Base-by-base conservation (phyloP, 2,113 vertebrate species). In the Chloropsis cyanopogon region DNA sequence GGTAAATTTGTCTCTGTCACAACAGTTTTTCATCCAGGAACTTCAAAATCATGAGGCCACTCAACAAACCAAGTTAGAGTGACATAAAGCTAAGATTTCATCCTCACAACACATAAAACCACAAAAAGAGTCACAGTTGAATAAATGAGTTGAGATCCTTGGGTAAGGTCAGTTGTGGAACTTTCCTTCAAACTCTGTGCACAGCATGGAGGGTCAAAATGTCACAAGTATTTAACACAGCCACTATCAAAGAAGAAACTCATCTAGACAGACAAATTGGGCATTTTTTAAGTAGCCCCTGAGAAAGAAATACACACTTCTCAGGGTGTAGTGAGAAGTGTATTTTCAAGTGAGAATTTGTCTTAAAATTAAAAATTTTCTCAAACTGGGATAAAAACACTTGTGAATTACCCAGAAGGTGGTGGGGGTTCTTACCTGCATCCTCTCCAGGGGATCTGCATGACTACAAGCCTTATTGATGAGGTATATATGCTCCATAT, bases 401-500 rank as follows among this genome's bases (percentile, higher is more conserved):
- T 63, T 63, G 44, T 50, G 25, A 59, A 28, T 13, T 12, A 54
- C 65, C 7, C 37, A 87, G 60, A 80, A 65, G n/a, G 37, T 47
- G 70, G 39, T 12, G 71, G 47, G 4, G 23, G 41, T 31, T 47
- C 94, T 77, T 94, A 99, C 99, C 98, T 99, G 98, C 99, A 99
- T 99, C 94, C 99, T 98, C 39, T 99, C 98, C 92, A 99, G 89
- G n/a, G 99, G 98, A 96, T 99, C 97, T 11, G 98, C 60, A 95
- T 98, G 98, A 39, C 95, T 89, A 79, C 98, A 98, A 95, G 99
- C 99, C 96, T 96, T 98, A 96, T 98, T 98, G 89, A 99, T 98
- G 97, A 99, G 99, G 98, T 99, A 98, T 88, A 98, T 99, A 41
- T 99, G 99, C 96, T 99, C 99, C 99, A 99, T 99, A 92, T 99